Base-by-base conservation (phyloP, 2,113 vertebrate genomes). In the Seriola rivoliana region DNA sequence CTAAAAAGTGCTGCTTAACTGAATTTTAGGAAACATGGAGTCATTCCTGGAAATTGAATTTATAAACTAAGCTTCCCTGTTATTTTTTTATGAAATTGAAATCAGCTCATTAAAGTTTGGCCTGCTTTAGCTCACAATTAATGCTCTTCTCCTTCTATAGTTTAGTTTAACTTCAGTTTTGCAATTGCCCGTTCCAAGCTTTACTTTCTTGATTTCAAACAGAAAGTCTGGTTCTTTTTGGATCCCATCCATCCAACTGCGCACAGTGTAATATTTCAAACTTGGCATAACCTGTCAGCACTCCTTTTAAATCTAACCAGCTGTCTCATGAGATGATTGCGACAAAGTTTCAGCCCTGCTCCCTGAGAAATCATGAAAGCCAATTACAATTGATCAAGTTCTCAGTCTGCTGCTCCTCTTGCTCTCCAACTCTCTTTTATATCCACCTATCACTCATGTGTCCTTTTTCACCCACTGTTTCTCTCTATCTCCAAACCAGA, bases 361-460 rank as follows among this genome's bases (percentile, higher is more conserved):
- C 63, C 19, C 58, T 25, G 58, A 60, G 71, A 86, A 81, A 85
- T 88, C 54, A 71, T 82, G 44, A 83, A 81, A 82, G 68, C 32
- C 52, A 81, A 80, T 86, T 71, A 73, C 38, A 75, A 80, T 59
- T 80, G 72, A 85, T 87, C 74, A 75, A 78, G 57, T 67, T 70
- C 71, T 90, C 69, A 69, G 71, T 82, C 54, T 75, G 52, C 55
- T 11, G 42, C 38, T 68, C 14, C 54, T 78, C 40, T 12, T 62
- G 48, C 66, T 69, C 44, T 44, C 62, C 52, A 16, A 58, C 68
- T 70, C 44, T 68, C 34, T 67, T 50, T 75, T 50, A 29, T 50
- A 58, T 62, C 10, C 17, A 79, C 64, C 79, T 71, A 80, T 84
- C 71, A 64, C 60, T 71, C 80, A 76, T 25, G 50, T 84, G 59